Percentiles rank a stretch among this genome's conserved stretches.
phyloP scores from a whole-genome alignment of 2,888 invertebrate genomes.

The Temnothorax unifasciatus region DNA sequence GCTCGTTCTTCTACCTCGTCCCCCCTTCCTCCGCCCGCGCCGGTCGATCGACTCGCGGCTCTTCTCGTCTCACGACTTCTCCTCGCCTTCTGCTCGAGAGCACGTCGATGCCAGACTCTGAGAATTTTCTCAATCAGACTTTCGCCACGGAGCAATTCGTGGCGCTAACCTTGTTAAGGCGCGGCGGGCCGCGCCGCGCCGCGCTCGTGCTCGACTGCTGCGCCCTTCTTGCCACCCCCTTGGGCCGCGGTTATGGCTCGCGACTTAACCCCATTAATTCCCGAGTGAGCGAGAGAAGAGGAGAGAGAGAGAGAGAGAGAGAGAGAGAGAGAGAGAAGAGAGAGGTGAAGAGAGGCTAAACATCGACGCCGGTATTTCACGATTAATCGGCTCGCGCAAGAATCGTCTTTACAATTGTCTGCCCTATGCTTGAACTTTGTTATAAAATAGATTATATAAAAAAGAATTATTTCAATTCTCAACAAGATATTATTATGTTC shows the following conservation, averaged over 20 bases:
- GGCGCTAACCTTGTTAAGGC: conserved; percentile 83
- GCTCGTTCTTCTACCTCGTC: conserved; percentile 55
- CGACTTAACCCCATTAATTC: conserved; percentile 62
- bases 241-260: conserved; percentile 53
- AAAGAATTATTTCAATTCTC: background rate
- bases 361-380: background rate
- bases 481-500: conserved; percentile 15
- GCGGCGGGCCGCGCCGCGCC: conserved; percentile 60
- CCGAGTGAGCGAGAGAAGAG: background rate
- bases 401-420: background rate
- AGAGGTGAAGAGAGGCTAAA: background rate
- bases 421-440: background rate
- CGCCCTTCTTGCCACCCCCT: conserved; percentile 57
- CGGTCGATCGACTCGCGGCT: conserved; percentile 25
- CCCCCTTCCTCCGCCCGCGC: background rate
- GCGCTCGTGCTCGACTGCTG: conserved; percentile 49
- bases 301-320: background rate
- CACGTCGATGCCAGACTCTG: conserved; percentile 60
- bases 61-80: background rate
- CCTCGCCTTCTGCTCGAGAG: conserved; percentile 46
- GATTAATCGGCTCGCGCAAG: conserved; percentile 2
- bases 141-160: conserved; percentile 84
- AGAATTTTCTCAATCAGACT: conserved; percentile 85
- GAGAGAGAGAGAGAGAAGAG: background rate
- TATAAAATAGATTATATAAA: too few relatives aligned